Conservation (phyloP, 92 coral and sea anemone genomes). For the Heteractis magnifica region DNA sequence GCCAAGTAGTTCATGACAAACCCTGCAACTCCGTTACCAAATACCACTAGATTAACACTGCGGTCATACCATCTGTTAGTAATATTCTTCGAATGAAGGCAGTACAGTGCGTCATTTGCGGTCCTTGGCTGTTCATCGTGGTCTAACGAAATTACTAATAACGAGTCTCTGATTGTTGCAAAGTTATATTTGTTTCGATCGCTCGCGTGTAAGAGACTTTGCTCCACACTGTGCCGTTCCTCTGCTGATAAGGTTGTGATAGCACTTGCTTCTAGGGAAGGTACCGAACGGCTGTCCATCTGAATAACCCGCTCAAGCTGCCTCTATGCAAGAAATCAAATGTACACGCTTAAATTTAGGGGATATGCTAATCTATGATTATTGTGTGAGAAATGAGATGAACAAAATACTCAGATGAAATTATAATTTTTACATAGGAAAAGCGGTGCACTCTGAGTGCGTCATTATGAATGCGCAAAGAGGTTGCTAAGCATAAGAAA, state of each 20-base stretch:
- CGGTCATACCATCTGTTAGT: slow-evolving; percentile 58
- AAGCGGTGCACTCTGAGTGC: too few relatives aligned
- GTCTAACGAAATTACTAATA: slow-evolving; percentile 55
- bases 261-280: slow-evolving; percentile 13
- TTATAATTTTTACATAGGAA: too few relatives aligned
- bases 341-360: too few relatives aligned
- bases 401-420: too few relatives aligned
- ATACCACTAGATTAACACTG: slow-evolving; percentile 50
- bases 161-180: slow-evolving; percentile 43
- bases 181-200: slow-evolving; percentile 40
- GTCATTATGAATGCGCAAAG: too few relatives aligned
- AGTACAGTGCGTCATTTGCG: slow-evolving; percentile 43
- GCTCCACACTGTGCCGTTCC: slow-evolving; percentile 37
- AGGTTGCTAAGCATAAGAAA: too few relatives aligned
- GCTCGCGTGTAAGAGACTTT: slow-evolving; percentile 35
- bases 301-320: slow-evolving; percentile 50
- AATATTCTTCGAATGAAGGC: slow-evolving; percentile 52
- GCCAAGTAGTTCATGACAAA: slow-evolving; percentile 56
- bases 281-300: not conserved
- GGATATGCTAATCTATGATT: too few relatives aligned
- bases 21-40: slow-evolving; percentile 60
- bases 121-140: slow-evolving; percentile 38
- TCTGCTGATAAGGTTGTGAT: slow-evolving; percentile 48
- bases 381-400: too few relatives aligned
- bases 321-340: slow-evolving; percentile 8